Base-by-base conservation (phyloP, 2,113 vertebrate species). In the Tragelaphus buxtoni region DNA sequence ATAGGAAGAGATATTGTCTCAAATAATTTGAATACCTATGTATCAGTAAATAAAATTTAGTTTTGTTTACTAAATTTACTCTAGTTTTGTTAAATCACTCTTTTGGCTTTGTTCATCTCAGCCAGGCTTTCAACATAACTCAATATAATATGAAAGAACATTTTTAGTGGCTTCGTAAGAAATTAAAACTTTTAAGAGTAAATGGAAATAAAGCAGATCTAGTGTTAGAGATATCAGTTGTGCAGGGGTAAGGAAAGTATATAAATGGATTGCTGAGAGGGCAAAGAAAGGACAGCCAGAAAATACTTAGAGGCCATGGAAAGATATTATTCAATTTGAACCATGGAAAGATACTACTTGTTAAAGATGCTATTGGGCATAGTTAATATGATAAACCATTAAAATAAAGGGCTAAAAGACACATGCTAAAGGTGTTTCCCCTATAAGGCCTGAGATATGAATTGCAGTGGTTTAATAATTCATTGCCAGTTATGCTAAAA, bases 11-110 rank as follows among this genome's bases (percentile, higher is more conserved):
- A 32, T 60, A 96, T 92, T 47, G 86, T 61, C 87, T 35, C 51
- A 91, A 92, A 51, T 10, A 45, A 60, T 14, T 69, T 32, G 58
- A 35, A 72, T 16, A n/a, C 20, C 9, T 81, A 42, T 4, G 47
- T 69, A 32, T n/a, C 4, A 58, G n/a, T 74, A 96, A 97, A 18
- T 47, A 76, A 85, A 92, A 20, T 13, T 24, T 42, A 42, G 42
- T 42, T 42, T 42, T 42, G 42, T 42, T 42, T 42, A 42, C 42
- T 42, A 42, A 42, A 42, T 42, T 63, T 0, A 1, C 47, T n/a
- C 39, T 92, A 47, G 10, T 49, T 84, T 97, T 95, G 9, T 81
- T 94, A 94, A 72, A 91, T 47, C 26, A 83, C 14, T 94, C 53
- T 28, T 53, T 97, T 55, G 24, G 16, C 3, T 93, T 58, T 77